Percentiles rank a stretch among this genome's conserved stretches.
These are phyloP conservation scores for Alligator sinensis DNA, from an alignment of 2,113 vertebrate genomes.

Conservation along the genomic window DNA sequence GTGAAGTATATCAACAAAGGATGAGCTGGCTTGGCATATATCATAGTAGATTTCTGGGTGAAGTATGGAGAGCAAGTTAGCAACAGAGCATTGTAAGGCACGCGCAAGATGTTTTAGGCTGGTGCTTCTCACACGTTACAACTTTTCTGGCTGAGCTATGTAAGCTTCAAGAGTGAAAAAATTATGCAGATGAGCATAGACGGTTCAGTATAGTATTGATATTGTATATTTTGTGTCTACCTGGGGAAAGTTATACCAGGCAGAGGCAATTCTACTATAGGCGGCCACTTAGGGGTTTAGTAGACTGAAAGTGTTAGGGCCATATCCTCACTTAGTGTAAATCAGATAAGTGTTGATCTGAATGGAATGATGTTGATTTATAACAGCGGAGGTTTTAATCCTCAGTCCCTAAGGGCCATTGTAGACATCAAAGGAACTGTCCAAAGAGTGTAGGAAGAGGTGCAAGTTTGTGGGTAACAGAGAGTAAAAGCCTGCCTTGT, in stretches of 20 bases:
- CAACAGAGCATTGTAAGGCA: not conserved
- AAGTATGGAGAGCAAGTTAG: not conserved
- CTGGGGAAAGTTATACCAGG: not conserved
- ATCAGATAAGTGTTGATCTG: not conserved
- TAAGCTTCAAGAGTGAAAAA: too few relatives aligned
- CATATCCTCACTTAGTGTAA: not conserved
- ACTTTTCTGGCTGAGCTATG: too few relatives aligned
- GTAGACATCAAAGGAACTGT: not conserved
- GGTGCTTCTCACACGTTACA: too few relatives aligned
- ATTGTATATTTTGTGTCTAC: not conserved
- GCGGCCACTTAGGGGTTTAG: not conserved
- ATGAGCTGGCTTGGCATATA: not conserved
- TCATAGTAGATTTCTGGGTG: not conserved
- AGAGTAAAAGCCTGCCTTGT: fast-evolving
- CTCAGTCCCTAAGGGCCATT: not conserved
- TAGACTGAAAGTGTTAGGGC: not conserved
- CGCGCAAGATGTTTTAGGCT: not conserved
- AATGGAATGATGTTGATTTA: not conserved
- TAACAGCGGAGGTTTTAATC: not conserved
- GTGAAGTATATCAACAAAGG: not conserved
- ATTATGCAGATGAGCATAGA: not conserved
- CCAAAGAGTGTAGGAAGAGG: fast-evolving
- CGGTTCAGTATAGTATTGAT: not conserved
- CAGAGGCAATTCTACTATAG: not conserved
- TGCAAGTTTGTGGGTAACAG: not conserved